phyloP scores from a whole-genome alignment of 30 jellyfish, hydroid and myxozoan species.

The Pelagia noctiluca region DNA sequence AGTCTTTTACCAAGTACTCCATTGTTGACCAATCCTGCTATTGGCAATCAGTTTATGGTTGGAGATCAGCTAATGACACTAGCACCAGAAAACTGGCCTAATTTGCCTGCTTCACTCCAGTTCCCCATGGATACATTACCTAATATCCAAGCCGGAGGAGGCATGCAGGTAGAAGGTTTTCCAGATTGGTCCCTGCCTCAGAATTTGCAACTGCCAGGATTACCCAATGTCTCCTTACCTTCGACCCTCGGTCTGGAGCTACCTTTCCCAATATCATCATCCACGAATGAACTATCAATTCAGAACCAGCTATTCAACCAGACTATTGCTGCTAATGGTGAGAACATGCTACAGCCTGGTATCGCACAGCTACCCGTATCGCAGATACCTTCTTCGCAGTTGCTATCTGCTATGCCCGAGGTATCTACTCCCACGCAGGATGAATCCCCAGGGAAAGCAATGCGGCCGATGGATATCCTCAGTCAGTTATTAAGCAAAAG shows the following conservation, averaged over 20 bases:
- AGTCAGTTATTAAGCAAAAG: constrained; percentile 57
- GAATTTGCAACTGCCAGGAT: too few relatives aligned
- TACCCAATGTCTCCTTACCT: too few relatives aligned
- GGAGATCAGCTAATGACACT: background rate
- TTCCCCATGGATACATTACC: background rate
- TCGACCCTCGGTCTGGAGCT: too few relatives aligned
- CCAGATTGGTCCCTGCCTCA: background rate
- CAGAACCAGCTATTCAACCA: too few relatives aligned
- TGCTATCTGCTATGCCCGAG: constrained; percentile 34
- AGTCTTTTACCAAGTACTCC: constrained; percentile 9
- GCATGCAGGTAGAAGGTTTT: background rate
- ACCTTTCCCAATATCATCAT: too few relatives aligned
- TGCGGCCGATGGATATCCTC: constrained; percentile 57
- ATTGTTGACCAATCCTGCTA: too few relatives aligned
- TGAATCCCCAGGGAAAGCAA: constrained; percentile 35
- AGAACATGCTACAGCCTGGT: too few relatives aligned
- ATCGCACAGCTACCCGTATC: constrained; percentile 39
- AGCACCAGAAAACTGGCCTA: background rate
- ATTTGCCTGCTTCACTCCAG: background rate
- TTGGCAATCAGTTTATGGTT: background rate
- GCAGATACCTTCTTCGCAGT: constrained; percentile 2
- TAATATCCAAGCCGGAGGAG: background rate
- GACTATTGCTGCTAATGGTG: too few relatives aligned
- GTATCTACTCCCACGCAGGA: constrained; percentile 68
- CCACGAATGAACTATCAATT: too few relatives aligned